Evolutionary conservation across 2,113 vertebrate species (phyloP), one percentile per base, ranked within the genome.

Genomic region (Oryzias woworae): DNA sequence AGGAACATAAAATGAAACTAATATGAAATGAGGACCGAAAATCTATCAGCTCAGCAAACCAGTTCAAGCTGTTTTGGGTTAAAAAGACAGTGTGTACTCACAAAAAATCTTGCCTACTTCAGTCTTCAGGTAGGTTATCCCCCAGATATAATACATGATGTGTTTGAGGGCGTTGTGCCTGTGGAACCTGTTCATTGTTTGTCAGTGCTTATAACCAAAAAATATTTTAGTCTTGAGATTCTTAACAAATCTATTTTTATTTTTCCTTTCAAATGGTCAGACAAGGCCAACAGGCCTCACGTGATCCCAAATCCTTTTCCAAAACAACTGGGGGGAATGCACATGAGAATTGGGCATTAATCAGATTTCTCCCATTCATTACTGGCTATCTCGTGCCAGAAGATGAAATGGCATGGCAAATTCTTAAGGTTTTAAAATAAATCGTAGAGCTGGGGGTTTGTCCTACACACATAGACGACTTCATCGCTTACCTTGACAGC

Each of bases 381-480:
- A 56, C 71, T 51, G 64, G 75, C 7, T 53, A 55, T 41, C 3
- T 62, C 1, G 59, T 77, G 7, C 75, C 58, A 7, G 69, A 68
- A 3, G 46, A 1, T n/a, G 59, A 77, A 20, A 56, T 48, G 53
- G 68, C 74, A 44, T 77, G 74, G 63, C 53, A 62, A 49, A 46
- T 73, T 7, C 14, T 77, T 8, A 14, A 65, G 60, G 46, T 44
- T n/a, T 47, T 69, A 31, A 78, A 69, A 54, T 45, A 67, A 13
- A 58, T 71, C 28, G 45, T 62, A 3, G 76, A 74, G 48, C 71
- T 79, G 43, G 51, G 68, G 43, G 62, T 75, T 55, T 58, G 72
- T 20, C 68, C 68, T 14, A 31, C 28, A 15, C 73, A 76, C 22
- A 76, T 47, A 43, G 66, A 74, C 8, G 41, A 68, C 3, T 68